These are phyloP conservation scores for Ceratosolen solmsi DNA, from an alignment of 1,140 invertebrate species.

Conservation along the genomic window DNA sequence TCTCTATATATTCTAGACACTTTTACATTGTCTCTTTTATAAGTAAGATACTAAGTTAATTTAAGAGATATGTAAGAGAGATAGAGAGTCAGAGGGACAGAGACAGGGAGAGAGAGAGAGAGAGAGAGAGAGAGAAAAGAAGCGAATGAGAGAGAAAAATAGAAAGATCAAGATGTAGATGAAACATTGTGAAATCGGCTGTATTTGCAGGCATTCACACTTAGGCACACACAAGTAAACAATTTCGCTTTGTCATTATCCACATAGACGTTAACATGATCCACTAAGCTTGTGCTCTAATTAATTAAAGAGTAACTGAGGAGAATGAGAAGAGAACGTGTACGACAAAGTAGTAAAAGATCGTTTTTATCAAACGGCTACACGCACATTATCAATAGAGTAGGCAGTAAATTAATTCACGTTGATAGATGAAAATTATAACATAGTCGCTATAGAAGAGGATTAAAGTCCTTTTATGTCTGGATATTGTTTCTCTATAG, in stretches of 20 bases:
- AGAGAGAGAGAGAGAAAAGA: no score
- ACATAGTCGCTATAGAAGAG: no score
- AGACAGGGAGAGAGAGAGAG: no score
- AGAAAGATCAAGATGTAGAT: neutral
- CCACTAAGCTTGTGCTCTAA: constrained; percentile 33
- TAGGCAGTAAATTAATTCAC: constrained; percentile 3
- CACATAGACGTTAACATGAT: neutral
- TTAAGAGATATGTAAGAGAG: neutral
- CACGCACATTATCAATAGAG: neutral
- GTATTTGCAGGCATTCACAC: neutral
- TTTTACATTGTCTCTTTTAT: neutral
- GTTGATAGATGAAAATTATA: constrained; percentile 2
- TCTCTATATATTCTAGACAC: no score
- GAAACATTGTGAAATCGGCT: neutral
- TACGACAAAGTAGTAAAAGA: neutral
- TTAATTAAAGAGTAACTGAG: constrained; percentile 34
- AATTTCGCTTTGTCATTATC: constrained; percentile 14
- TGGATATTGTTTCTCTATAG: neutral
- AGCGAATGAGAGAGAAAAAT: no score
- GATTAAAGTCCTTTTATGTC: neutral
- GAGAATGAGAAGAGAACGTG: neutral
- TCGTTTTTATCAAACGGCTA: neutral
- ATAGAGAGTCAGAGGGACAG: neutral
- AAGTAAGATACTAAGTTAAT: neutral
- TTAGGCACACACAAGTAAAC: neutral